These are phyloP conservation scores for Lobophora halterata DNA, from an alignment of 2,888 invertebrate species.

Conservation along the genomic window DNA sequence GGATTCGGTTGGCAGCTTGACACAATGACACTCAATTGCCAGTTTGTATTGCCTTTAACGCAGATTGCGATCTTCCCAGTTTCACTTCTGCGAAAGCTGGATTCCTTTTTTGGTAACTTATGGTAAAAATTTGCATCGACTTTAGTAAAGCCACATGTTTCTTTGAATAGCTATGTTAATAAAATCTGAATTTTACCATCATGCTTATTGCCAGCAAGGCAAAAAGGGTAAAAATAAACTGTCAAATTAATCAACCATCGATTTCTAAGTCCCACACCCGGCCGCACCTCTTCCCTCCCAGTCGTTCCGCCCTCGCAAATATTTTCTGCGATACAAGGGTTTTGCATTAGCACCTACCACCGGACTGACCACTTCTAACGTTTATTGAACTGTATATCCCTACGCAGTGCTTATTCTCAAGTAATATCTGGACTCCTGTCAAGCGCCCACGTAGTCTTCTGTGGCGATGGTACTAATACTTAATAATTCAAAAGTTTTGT, in stretches of 20 bases:
- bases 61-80: conserved; percentile 27
- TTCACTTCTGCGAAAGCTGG: conserved; percentile 25
- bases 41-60: conserved; percentile 12
- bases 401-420: conserved; percentile 23
- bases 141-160: conserved; percentile 11
- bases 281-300: conserved; percentile 33
- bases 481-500: conserved; percentile 27
- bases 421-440: conserved; percentile 20
- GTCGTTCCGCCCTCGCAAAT: conserved; percentile 55
- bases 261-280: conserved; percentile 26
- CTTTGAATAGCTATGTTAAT: conserved; percentile 3
- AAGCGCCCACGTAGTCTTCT: conserved; percentile 30
- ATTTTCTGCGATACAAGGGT: conserved; percentile 59
- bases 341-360: conserved; percentile 63
- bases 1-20: conserved; percentile 37
- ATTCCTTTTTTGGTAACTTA: conserved; percentile 22
- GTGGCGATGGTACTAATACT: conserved; percentile 33
- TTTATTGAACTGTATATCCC: conserved; percentile 50
- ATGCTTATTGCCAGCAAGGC: too few species aligned
- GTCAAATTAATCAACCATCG: conserved; percentile 34
- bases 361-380: conserved; percentile 41
- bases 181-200: too few species aligned
- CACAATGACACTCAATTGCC: conserved; percentile 15
- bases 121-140: conserved; percentile 12
- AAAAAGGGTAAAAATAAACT: too few species aligned